Evolutionary conservation across 2,888 invertebrate species (phyloP), one percentile per base, ranked within the genome.

Genomic region (Agriotes lineatus): DNA sequence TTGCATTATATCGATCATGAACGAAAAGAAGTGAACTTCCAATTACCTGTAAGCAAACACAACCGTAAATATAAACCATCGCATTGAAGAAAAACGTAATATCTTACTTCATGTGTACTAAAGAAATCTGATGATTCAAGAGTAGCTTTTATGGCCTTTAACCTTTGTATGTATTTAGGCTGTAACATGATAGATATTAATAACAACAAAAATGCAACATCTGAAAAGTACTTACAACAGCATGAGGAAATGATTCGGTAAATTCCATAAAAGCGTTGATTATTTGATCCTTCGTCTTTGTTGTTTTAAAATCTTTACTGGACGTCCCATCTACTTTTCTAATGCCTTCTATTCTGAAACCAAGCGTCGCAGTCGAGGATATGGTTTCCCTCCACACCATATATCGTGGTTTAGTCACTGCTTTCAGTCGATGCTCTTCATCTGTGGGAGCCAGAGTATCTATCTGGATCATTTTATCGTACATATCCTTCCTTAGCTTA

Each of bases 341-440:
- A 72, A 95, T 94, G 16, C 97, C 99, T 84, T 99, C 99, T 82
- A 99, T 96, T 78, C 99, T 89, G 86, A 99, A 99, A 62, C 99
- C 99, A 54, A 98, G 88, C 0, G 95, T 95, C 0, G 97, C 93
- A n/a, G 98, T 97, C 39, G 97, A 97, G 59, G 97, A 97, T 78
- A 97, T 97, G 7, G 96, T 96, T 85, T 99, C 99, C 62, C 99
- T 87, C 96, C 97, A 97, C 45, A 97, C 89, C 95, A 96, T 96
- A 85, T 96, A 95, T 12, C 98, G 88, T 0, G 97, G 96, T 84
- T 97, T 97, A 1, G 97, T 97, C 0, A 97, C 95, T 14, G 95
- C 97, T 85, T 95, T 94, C 76, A 95, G 88, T 73, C 91, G 87
- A 78, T 96, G 93, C 83, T 97, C 97, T 82, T 97, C 97, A 59